Evolutionary conservation across 2,888 invertebrate species (phyloP), one percentile per base, ranked within the genome.

Genomic region (Chymomyza amoena): DNA sequence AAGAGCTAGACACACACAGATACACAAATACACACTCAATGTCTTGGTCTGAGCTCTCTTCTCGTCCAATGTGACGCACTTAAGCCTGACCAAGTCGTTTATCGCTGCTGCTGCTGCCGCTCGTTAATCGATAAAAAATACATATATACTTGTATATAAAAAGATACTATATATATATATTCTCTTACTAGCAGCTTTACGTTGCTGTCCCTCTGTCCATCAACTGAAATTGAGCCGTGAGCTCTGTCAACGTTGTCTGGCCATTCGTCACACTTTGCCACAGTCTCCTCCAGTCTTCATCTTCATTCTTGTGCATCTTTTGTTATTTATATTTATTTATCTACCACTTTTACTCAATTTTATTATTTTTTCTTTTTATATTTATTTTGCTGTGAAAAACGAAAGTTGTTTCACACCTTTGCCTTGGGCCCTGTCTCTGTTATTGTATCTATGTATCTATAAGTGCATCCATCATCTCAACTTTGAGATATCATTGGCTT

Each of bases 371-470:
- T 32, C 9, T 7, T 28, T 28, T 28, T 9, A 6, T 32, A 78
- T 79, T 86, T 81, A 75, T 72, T 86, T 86, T 18, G 78, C 84
- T 84, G 87, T 87, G 80, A 82, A 84, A 84, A 84, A 66, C 78
- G 83, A 84, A 84, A 84, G 83, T 84, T 69, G 72, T 80, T 84
- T 87, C 87, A 80, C 83, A 84, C 83, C 87, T 82, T 74, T 67
- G 32, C 59, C 71, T 5, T 6, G 1, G 28, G 57, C 15, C 18
- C 18, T 57, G n/a, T 15, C 0, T 51, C 4, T 25, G 25, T 25
- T 25, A 25, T 25, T 25, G 25, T 25, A 25, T 25, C 25, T 51
- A 16, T 51, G 51, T 51, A n/a, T 18, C 54, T 36, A 45, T 61
- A 39, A 62, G 61, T 50, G 61, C 68, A 70, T 69, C 4, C 63